Evolutionary conservation across 1,140 invertebrate species (phyloP), one percentile per base, ranked within the genome.

Genomic region (Zaprionus africanus): DNA sequence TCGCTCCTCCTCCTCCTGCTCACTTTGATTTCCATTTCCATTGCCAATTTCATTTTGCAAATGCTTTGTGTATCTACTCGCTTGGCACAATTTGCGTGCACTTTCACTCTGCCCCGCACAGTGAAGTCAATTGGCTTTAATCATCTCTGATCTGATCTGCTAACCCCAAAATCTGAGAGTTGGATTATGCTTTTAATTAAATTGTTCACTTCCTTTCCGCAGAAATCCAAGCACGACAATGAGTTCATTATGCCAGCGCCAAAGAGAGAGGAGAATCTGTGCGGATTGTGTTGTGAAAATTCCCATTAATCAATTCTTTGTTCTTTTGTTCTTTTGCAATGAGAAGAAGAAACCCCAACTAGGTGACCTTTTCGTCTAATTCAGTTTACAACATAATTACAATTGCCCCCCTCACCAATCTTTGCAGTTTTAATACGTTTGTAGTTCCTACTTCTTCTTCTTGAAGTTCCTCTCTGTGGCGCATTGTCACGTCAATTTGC

Each of bases 281-380:
- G 56, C 56, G 65, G 68, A 38, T 70, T 81, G 84, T 81, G 84
- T 70, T 83, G 84, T 69, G 84, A 88, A 88, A 76, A 68, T 84
- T 88, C 81, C 41, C 71, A 88, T 88, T 90, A 81, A 81, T 88
- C 85, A 88, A 88, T 88, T 88, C 85, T 81, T 81, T 88, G 88
- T 88, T 88, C 85, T 81, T 81, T 88, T 88, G 84, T 88, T 88
- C 71, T 90, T 22, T 22, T 34, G 43, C 51, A 22, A 15, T 22
- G 22, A 1, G 9, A 22, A 22, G n/a, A n/a, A 7, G 41, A 49
- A 49, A 22, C 46, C 60, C 66, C 51, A 88, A 84, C 71, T 88
- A 79, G 84, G 85, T 84, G 81, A 88, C 71, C 78, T 78, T 87
- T 83, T 80, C 51, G 73, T 26, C 66, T 58, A 79, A 76, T 83